These are phyloP conservation scores for Oceanodroma leucorhoa DNA, from an alignment of 2,797 vertebrate species.

Conservation along the genomic window DNA sequence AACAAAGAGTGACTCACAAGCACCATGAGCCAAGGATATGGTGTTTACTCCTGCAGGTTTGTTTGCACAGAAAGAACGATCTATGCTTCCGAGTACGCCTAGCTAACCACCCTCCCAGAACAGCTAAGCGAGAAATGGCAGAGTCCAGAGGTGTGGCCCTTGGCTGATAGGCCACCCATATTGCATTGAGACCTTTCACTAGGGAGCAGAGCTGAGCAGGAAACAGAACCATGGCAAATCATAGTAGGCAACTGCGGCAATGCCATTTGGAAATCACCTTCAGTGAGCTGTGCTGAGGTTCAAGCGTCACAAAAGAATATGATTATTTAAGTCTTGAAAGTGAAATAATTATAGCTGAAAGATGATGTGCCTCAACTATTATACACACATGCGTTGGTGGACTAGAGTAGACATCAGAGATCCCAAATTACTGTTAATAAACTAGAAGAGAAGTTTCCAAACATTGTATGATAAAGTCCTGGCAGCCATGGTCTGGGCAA, in stretches of 20 bases:
- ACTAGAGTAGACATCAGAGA: background rate
- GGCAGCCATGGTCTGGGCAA: background rate
- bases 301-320: background rate
- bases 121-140: background rate
- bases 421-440: background rate
- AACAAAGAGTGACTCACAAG: conserved; percentile 4
- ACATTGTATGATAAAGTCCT: background rate
- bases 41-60: background rate
- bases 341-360: background rate
- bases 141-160: background rate
- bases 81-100: background rate
- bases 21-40: background rate
- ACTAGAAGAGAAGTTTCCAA: background rate
- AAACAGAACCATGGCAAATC: background rate
- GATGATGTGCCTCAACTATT: background rate
- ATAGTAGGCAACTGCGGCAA: background rate
- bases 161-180: background rate
- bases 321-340: background rate
- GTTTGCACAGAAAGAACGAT: background rate
- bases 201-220: background rate
- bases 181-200: background rate
- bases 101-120: background rate
- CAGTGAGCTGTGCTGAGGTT: background rate
- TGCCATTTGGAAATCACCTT: background rate
- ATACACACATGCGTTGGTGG: accelerated